These are phyloP conservation scores for Trissolcus japonicus DNA, from an alignment of 2,888 invertebrate species.

Conservation along the genomic window DNA sequence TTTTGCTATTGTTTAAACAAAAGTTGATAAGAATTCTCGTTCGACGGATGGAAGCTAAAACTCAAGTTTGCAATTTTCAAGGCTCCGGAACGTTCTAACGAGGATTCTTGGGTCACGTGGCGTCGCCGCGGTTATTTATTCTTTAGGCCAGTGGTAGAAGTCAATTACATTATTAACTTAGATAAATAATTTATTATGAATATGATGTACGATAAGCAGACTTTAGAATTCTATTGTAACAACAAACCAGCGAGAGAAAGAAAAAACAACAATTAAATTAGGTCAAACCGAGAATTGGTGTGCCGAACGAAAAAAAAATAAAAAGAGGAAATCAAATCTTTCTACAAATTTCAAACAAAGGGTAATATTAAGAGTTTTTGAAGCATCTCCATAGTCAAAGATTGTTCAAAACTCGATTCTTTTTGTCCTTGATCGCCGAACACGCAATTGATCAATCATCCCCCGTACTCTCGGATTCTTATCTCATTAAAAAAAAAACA, in stretches of 20 bases:
- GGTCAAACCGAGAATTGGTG: neutral
- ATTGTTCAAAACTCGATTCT: constrained; percentile 5
- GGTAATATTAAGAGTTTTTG: neutral
- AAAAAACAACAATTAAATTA: neutral
- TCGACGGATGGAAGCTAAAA: neutral
- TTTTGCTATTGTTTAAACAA: constrained; percentile 10
- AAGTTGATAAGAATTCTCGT: constrained; percentile 12
- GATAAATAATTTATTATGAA: constrained; percentile 39
- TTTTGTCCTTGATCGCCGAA: constrained; percentile 37
- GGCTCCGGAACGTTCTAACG: neutral
- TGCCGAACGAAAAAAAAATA: neutral
- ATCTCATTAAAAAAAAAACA: neutral
- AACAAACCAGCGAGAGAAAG: neutral
- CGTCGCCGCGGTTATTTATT: constrained; percentile 5
- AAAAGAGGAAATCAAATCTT: neutral
- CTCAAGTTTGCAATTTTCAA: constrained; percentile 3
- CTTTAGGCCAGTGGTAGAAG: constrained; percentile 49
- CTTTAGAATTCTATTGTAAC: constrained; percentile 29
- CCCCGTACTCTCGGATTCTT: constrained; percentile 22
- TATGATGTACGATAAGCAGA: constrained; percentile 28
- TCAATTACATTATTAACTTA: constrained; percentile 53
- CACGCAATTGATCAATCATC: constrained; percentile 13
- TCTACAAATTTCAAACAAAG: neutral
- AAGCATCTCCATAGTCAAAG: neutral
- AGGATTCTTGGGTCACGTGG: constrained; percentile 13